Base-by-base conservation (phyloP, 2,888 invertebrate species). In the Epirrhoe alternata region DNA sequence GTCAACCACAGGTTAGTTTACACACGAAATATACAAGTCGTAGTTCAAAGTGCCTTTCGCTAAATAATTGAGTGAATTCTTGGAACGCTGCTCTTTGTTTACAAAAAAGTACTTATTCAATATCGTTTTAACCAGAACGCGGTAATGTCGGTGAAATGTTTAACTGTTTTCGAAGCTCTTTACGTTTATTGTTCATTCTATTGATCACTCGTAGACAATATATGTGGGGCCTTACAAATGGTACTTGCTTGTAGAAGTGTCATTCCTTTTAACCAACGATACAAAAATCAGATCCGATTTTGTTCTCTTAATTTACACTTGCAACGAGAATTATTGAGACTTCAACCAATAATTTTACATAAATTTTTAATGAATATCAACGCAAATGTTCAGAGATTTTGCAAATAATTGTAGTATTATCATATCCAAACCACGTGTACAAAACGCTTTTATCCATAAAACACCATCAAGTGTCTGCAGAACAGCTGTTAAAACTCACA, bases 401-500 rank as follows among this genome's bases (percentile, higher is more conserved):
- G 6, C 35, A 35, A 6, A 10, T 3, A 10, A 10, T 38, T 10
- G 35, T 8, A 8, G 10, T 8, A 3, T 8, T 38, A 10, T 38
- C 10, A 38, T 10, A 1, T 38, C 35, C 35, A 38, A 38, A 38
- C 6, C 35, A 10, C 35, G 6, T 10, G 35, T 38, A 10, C 35
- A 38, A 38, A 38, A 2, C 35, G 10, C 35, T 7, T 38, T 38
- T 38, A 10, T 38, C 10, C 7, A 38, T 38, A 2, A 7, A 38
- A 2, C 24, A 24, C 24, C 35, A 45, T 12, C 45, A 14, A 14
- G 49, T 49, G 49, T 33, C 52, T n/a, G 14, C 52, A 31, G 14
- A 31, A 53, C 53, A 53, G 53, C 53, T 53, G 53, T 53, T 53
- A 8, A 53, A 35, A 53, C 53, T 14, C 14, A 33, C 16, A 8